Percentiles rank a stretch among this genome's conserved stretches.
These are phyloP conservation scores for Pseudorhombus dupliciocellatus DNA, from an alignment of 2,113 vertebrate genomes.

Conservation along the genomic window DNA sequence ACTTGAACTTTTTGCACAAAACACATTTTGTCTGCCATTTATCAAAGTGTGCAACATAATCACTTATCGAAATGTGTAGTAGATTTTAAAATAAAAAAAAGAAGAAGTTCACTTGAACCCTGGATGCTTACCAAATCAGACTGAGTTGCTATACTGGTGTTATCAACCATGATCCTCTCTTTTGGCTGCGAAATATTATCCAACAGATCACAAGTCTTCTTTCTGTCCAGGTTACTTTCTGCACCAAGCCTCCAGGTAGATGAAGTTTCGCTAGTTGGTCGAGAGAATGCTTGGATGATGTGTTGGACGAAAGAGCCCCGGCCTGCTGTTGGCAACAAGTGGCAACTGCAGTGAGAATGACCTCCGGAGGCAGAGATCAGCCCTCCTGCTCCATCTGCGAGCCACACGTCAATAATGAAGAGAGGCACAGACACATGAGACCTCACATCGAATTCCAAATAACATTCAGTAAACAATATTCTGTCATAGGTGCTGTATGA, in stretches of 20 bases:
- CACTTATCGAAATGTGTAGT: background rate
- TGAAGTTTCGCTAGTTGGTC: background rate
- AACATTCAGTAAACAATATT: too few species aligned
- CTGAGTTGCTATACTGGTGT: conserved; percentile 80
- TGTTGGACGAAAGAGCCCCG: conserved; percentile 48
- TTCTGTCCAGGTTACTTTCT: conserved; percentile 44
- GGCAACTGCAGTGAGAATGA: conserved; percentile 75
- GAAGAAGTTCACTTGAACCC: background rate
- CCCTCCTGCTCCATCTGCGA: conserved; percentile 76
- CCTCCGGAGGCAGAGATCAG: conserved; percentile 79
- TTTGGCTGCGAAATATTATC: conserved; percentile 51
- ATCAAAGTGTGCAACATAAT: too few species aligned
- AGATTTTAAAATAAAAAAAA: background rate
- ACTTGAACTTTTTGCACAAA: too few species aligned
- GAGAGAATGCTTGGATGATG: background rate
- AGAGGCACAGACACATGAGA: background rate
- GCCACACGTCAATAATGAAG: conserved; percentile 73
- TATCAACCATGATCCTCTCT: conserved; percentile 84
- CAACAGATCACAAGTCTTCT: conserved; percentile 52
- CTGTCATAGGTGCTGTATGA: too few species aligned
- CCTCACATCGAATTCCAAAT: background rate
- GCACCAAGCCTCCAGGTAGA: conserved; percentile 56
- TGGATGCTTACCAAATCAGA: conserved; percentile 82
- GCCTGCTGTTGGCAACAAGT: conserved; percentile 84
- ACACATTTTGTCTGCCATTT: too few species aligned